A percentile compares a stretch with the other conserved stretches of the same genome.
Evolutionary conservation across 2,888 invertebrate species (phyloP).

Genomic region (Altica lythri): DNA sequence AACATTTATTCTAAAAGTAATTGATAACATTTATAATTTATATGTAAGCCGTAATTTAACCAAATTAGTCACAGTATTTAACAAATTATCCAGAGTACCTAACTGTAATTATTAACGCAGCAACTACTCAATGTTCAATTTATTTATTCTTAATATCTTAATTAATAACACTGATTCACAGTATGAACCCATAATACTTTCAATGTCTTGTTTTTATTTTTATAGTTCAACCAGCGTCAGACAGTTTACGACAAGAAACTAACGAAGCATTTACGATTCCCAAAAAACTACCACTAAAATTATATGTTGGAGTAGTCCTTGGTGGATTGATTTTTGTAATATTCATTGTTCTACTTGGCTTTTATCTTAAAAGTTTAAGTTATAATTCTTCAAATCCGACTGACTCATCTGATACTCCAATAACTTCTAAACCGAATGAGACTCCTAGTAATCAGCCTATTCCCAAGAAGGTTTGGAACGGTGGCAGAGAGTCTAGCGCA

Average conservation of each 20-base stretch:
- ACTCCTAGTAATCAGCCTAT: background rate
- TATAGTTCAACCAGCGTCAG: slow-evolving; percentile 12
- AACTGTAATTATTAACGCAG: too few species aligned
- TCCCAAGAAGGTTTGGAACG: slow-evolving; percentile 7
- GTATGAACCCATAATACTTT: background rate
- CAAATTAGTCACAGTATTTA: too few species aligned
- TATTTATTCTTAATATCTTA: too few species aligned
- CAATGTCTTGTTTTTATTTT: slow-evolving; percentile 12
- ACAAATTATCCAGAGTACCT: too few species aligned
- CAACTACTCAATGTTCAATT: too few species aligned
- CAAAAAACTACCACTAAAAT: slow-evolving; percentile 3
- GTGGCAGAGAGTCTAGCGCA: background rate
- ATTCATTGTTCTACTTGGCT: too few species aligned
- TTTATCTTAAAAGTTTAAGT: too few species aligned
- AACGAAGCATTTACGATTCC: background rate
- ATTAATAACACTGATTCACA: background rate
- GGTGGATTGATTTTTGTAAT: background rate
- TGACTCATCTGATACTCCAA: background rate
- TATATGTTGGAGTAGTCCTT: background rate
- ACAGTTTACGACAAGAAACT: slow-evolving; percentile 12
- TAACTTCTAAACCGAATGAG: background rate
- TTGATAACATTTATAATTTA: too few species aligned
- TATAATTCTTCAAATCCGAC: too few species aligned
- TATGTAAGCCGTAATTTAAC: too few species aligned
- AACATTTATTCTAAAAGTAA: too few species aligned